Base-by-base conservation (phyloP, 1,140 invertebrate species). In the Bombus cullumanus region DNA sequence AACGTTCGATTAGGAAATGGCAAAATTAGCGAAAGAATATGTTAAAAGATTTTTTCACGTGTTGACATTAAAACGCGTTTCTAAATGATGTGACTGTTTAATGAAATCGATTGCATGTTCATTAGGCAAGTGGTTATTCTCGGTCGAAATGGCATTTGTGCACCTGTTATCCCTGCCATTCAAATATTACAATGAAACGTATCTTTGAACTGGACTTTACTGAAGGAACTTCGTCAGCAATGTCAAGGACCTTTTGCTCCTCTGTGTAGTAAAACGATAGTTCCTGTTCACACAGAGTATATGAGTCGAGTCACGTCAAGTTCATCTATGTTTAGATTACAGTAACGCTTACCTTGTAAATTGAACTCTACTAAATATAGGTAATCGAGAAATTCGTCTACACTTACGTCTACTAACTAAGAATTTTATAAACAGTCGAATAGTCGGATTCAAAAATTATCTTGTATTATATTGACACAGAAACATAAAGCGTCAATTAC, bases 241-340 rank as follows among this genome's bases (percentile, higher is more conserved):
- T 89, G 88, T 57, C 88, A 89, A 86, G 87, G 88, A 79, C 75
- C 43, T 79, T 73, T 82, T 87, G 34, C 4, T 10, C 47, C 62
- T 37, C 64, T 25, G 9, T 71, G 53, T 75, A 75, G 47, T 76
- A 79, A 37, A 87, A 37, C 79, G 62, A 89, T 89, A 88, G 88
- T 89, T 89, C 57, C 15, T 88, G 69, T 88, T 89, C 66, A 64
- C 69, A n/a, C 79, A 79, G 39, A 76, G 41, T 69, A 68, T 81
- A 34, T 47, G 53, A 81, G 78, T 66, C 83, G 73, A 81, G 68
- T 72, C 68, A 34, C 34, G 53, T 85, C 78, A 85, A 85, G 83
- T 85, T 85, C 83, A 85, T 72, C 69, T 81, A 85, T 73, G 57
- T 81, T 85, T 80, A 80, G 83, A 79, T 80, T 68, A 41, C 77